Evolutionary conservation across 2,888 invertebrate genomes (phyloP).

Genomic region (Protodeltote pygarga): DNA sequence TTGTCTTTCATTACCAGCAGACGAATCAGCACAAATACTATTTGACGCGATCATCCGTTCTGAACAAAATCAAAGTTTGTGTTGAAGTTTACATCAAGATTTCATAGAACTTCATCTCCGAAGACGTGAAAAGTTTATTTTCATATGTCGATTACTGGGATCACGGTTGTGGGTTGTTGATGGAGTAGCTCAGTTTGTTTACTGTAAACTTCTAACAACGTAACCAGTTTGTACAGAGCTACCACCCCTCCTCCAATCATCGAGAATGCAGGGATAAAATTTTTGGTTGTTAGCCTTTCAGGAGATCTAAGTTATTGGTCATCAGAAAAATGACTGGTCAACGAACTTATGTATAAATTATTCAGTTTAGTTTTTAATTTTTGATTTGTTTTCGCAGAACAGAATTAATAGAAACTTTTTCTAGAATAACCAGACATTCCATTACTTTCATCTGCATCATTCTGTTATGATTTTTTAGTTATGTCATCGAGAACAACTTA

Average conservation of each 20-base stretch:
- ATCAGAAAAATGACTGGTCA: constrained; percentile 37
- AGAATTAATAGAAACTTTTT: neutral
- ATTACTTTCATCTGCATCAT: neutral
- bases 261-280: neutral
- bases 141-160: constrained; percentile 74
- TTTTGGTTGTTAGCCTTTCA: constrained; percentile 14
- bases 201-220: constrained; percentile 62
- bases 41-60: constrained; percentile 43
- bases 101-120: constrained; percentile 73
- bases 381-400: constrained; percentile 11
- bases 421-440: neutral
- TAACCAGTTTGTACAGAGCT: constrained; percentile 58
- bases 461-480: constrained; percentile 1
- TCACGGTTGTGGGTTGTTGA: constrained; percentile 72
- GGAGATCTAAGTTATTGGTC: constrained; percentile 46
- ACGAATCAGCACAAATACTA: constrained; percentile 29
- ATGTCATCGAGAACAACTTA: neutral
- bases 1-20: constrained; percentile 33
- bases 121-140: constrained; percentile 75
- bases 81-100: constrained; percentile 58
- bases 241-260: constrained; percentile 16
- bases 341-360: constrained; percentile 47
- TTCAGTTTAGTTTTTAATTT: constrained; percentile 23
- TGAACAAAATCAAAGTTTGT: constrained; percentile 46
- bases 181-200: constrained; percentile 76